A percentile compares a stretch with the other conserved stretches of the same genome.
Evolutionary conservation across 2,888 invertebrate species (phyloP).

Genomic region (Troglohyphantes excavatus): DNA sequence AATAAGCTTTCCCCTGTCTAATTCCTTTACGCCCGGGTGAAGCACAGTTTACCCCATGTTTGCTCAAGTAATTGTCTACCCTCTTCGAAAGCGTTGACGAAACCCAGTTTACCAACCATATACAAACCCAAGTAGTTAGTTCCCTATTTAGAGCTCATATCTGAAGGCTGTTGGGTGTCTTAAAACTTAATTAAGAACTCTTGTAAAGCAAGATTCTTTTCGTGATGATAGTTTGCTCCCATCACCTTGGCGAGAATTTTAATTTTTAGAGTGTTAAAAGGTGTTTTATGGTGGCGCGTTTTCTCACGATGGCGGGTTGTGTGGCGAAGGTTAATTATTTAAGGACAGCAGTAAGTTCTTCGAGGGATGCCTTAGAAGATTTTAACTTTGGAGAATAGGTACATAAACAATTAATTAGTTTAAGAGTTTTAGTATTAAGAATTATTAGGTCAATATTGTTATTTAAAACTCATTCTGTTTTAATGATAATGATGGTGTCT

Average conservation of each 20-base stretch:
- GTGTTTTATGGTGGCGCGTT: not conserved
- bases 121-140: not conserved
- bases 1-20: too few species aligned
- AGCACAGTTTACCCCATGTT: not conserved
- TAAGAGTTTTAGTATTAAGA: not conserved
- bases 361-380: not conserved
- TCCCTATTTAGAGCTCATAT: not conserved
- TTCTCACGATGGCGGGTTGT: not conserved
- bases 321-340: not conserved
- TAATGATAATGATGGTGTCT: not conserved
- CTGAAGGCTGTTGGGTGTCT: not conserved
- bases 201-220: conserved; percentile 1
- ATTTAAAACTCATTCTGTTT: not conserved
- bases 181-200: conserved; percentile 1
- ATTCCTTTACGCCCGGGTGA: too few species aligned
- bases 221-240: not conserved
- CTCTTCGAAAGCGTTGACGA: not conserved
- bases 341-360: not conserved
- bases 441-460: not conserved
- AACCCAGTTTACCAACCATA: not conserved
- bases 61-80: conserved; percentile 5
- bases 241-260: not conserved
- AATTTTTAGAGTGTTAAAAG: not conserved
- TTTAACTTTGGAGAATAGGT: not conserved
- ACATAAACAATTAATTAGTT: not conserved